Base-by-base conservation (phyloP, 2,888 invertebrate species). In the Glaucopsyche alexis region DNA sequence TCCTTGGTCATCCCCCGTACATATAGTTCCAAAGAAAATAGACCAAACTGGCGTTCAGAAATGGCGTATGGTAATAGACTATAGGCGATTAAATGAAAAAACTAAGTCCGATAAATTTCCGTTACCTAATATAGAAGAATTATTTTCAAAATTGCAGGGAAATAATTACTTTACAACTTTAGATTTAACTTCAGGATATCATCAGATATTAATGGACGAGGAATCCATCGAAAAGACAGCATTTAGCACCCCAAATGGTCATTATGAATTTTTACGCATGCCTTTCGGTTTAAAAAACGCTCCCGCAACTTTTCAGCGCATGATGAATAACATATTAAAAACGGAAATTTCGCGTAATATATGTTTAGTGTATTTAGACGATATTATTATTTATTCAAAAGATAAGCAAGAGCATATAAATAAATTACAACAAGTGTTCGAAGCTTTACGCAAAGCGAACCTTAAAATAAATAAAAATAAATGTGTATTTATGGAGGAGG, bases 311-410 rank as follows among this genome's bases (percentile, higher is more conserved):
- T 77, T 76, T 7, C 60, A n/a, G n/a, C n/a, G n/a, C n/a, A n/a
- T n/a, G n/a, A n/a, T n/a, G n/a, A n/a, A n/a, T n/a, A n/a, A n/a
- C 19, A 71, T 19, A 52, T 72, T 65, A 49, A 69, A 65, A 69
- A 67, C 7, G 38, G 74, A 47, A 67, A 67, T 72, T 29, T n/a
- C 16, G 1, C 9, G 67, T 19, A 71, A 73, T 69, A 75, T 67
- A 42, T 81, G 80, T 75, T 79, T 81, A 73, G 78, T 81, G 3
- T 83, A 83, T 74, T 50, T 82, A 71, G 82, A 82, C 72, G 83
- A 84, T 74, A 80, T 84, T n/a, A n/a, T n/a, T n/a, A n/a, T n/a
- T n/a, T n/a, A n/a, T n/a, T n/a, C n/a, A n/a, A n/a, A n/a, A n/a
- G 14, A 80, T 83, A 72, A 79, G 74, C 73, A 80, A 73, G 74